Percentiles rank a stretch among this genome's conserved stretches.
These are phyloP conservation scores for Eupsilia transversa DNA, from an alignment of 2,888 invertebrate genomes.

Conservation along the genomic window DNA sequence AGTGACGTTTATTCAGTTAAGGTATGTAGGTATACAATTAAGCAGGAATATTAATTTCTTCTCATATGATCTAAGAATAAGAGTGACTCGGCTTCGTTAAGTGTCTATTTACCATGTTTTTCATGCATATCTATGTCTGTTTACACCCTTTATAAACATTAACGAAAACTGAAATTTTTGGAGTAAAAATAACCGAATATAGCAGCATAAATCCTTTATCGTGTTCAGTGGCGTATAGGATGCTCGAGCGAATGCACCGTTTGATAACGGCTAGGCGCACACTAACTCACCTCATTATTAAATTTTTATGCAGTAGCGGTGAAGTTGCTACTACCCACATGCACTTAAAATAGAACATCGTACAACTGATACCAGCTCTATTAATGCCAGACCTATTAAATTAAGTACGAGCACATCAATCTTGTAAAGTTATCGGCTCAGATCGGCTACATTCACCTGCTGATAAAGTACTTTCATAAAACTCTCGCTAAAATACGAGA, in stretches of 20 bases:
- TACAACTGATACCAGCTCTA: slow-evolving; percentile 44
- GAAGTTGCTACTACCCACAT: slow-evolving; percentile 35
- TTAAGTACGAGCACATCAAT: slow-evolving; percentile 53
- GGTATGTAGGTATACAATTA: background rate
- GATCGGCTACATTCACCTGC: slow-evolving; percentile 37
- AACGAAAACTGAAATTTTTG: slow-evolving; percentile 30
- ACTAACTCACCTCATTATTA: slow-evolving; percentile 56
- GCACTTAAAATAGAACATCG: slow-evolving; percentile 37
- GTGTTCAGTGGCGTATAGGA: slow-evolving; percentile 54
- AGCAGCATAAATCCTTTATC: slow-evolving; percentile 66
- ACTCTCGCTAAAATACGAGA: slow-evolving; percentile 51
- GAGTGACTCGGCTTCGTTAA: too few species aligned
- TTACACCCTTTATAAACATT: background rate
- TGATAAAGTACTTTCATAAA: slow-evolving; percentile 60
- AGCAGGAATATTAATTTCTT: background rate
- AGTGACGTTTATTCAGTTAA: slow-evolving; percentile 1
- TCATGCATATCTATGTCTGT: too few species aligned
- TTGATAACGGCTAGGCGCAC: slow-evolving; percentile 65
- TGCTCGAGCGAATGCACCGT: slow-evolving; percentile 62
- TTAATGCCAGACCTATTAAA: slow-evolving; percentile 50
- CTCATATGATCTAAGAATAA: too few species aligned
- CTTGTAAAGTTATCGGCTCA: slow-evolving; percentile 53
- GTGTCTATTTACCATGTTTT: too few species aligned
- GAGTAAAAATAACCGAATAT: slow-evolving; percentile 56
- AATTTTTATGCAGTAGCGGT: slow-evolving; percentile 24